A percentile compares a stretch with the other conserved stretches of the same genome.
Evolutionary conservation across 2,113 vertebrate genomes (phyloP).

Genomic region (Microtus oregoni): DNA sequence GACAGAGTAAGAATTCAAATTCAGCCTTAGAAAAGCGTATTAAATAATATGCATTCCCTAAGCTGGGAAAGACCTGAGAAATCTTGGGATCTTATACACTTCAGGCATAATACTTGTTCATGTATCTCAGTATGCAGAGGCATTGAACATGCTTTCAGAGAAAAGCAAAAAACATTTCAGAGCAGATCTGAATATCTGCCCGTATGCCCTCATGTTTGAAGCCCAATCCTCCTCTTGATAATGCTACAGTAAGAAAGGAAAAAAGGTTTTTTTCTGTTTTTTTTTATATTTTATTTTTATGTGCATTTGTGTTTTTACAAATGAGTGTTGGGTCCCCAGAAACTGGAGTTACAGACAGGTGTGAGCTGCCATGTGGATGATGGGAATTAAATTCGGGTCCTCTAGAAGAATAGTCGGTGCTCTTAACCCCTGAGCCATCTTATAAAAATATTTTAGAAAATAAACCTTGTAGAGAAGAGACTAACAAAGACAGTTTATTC

Average conservation of each 20-base stretch:
- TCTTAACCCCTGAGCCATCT: too few species aligned
- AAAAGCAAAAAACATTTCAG: neutral
- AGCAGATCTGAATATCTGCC: neutral
- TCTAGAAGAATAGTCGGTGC: too few species aligned
- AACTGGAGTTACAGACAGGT: too few species aligned
- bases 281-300: too few species aligned
- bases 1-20: neutral
- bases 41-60: neutral
- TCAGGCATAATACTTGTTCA: neutral
- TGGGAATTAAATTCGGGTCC: too few species aligned
- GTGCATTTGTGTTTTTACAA: too few species aligned
- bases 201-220: neutral
- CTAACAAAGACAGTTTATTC: neutral
- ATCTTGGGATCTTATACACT: neutral
- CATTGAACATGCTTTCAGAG: neutral
- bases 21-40: neutral
- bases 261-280: neutral
- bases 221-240: neutral
- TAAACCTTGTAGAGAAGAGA: conserved; percentile 12
- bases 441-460: neutral
- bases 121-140: neutral
- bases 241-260: neutral
- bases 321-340: too few species aligned
- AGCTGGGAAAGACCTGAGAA: neutral
- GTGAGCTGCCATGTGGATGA: too few species aligned